Evolutionary conservation across 1,140 invertebrate species (phyloP), one percentile per base, ranked within the genome.

Genomic region (Bombus sibiricus): DNA sequence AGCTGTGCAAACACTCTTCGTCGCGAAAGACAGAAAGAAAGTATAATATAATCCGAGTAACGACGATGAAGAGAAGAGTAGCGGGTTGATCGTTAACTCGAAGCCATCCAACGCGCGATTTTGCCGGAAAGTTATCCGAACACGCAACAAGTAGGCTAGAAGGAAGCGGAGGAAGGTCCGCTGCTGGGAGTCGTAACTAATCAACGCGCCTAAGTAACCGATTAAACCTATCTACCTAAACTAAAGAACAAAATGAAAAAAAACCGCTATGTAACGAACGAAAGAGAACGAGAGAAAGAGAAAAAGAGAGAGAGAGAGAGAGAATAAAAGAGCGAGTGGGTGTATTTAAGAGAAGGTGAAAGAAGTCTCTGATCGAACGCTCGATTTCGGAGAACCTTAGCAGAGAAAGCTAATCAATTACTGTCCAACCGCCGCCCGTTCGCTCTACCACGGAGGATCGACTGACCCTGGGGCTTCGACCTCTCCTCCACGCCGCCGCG

Each of bases 91-190:
- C 90, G 94, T 92, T 91, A 88, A 93, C 90, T 91, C 92, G 92
- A 92, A 93, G 94, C 93, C 93, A 94, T 95, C 93, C 93, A 94
- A 71, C 66, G 64, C 89, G 85, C 89, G 86, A 92, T 92, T 87
- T 77, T 89, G 75, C 88, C 86, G 66, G 83, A 90, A 89, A 91
- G 80, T 83, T 32, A 64, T 18, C 28, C 37, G 37, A 37, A 81
- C 76, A 79, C 68, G 81, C 72, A 76, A 87, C 85, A 87, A 80
- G 64, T 84, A 79, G 37, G 76, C 39, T 71, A 69, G 81, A 37
- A 10, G 73, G 34, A 69, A 25, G 66, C 32, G 68, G 59, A 68
- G 83, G 13, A 72, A 75, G n/a, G 34, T 41, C 71, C 43, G 64
- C 59, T 32, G 77, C 32, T 32, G 64, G 69, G 81, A 76, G 62